Evolutionary conservation across 2,888 invertebrate genomes (phyloP).

Genomic region (Drosophila peninsularis): DNA sequence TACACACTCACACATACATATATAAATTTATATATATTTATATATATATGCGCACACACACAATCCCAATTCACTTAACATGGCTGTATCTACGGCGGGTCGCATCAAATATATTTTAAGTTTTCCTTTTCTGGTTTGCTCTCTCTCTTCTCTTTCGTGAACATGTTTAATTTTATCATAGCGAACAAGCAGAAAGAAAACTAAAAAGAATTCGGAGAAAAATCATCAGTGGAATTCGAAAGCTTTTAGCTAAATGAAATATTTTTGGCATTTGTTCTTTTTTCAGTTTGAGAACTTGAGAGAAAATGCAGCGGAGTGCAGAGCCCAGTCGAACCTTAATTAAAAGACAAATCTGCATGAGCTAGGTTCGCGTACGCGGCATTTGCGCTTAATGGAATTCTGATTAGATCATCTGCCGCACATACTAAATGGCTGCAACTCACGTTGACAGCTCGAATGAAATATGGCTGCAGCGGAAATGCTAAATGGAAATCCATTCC

Average conservation of each 20-base stretch:
- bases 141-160: slow-evolving; percentile 16
- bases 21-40: slow-evolving; percentile 25
- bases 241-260: slow-evolving; percentile 79
- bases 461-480: slow-evolving; percentile 76
- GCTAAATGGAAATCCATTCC: slow-evolving; percentile 66
- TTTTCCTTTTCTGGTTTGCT: slow-evolving; percentile 53
- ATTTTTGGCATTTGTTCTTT: slow-evolving; percentile 48
- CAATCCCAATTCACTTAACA: slow-evolving; percentile 29
- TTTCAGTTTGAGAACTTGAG: slow-evolving; percentile 2
- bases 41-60: slow-evolving; percentile 32
- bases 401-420: slow-evolving; percentile 14
- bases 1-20: slow-evolving; percentile 40
- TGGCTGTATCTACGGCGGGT: slow-evolving; percentile 25
- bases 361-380: no score
- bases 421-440: slow-evolving; percentile 24
- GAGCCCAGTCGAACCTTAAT: background rate
- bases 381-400: slow-evolving; percentile 6
- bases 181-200: slow-evolving; percentile 31
- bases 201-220: slow-evolving; percentile 12
- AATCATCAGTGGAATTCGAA: slow-evolving; percentile 51
- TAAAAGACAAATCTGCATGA: background rate
- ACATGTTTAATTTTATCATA: slow-evolving; percentile 72
- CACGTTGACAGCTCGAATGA: slow-evolving; percentile 52
- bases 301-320: background rate
- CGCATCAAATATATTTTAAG: slow-evolving; percentile 63